These are phyloP conservation scores for Boloria euphrosyne DNA, from an alignment of 2,888 invertebrate species.

Conservation along the genomic window DNA sequence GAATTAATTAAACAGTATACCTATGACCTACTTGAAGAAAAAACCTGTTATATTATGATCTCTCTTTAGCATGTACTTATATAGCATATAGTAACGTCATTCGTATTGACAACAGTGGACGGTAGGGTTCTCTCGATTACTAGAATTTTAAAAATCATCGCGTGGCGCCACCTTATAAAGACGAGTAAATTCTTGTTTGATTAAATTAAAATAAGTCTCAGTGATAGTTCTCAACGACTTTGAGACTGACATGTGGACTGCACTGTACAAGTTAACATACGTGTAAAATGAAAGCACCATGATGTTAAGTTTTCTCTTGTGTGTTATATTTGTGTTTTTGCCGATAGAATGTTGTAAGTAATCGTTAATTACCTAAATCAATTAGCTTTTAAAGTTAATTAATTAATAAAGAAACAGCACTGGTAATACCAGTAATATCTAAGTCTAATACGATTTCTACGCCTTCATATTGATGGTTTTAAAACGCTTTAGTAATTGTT, in stretches of 20 bases:
- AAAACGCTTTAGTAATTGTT: slow-evolving; percentile 17
- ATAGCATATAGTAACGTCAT: slow-evolving; percentile 11
- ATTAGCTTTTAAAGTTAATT: slow-evolving; percentile 15
- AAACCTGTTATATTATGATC: slow-evolving; percentile 5
- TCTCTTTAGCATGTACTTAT: slow-evolving; percentile 18
- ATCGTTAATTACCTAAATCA: not conserved
- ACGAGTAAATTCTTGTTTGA: not conserved
- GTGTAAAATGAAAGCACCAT: slow-evolving; percentile 39
- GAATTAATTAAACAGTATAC: slow-evolving; percentile 7
- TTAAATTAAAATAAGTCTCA: not conserved
- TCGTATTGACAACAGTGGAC: slow-evolving; percentile 15
- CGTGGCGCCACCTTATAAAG: slow-evolving; percentile 26
- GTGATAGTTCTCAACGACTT: not conserved
- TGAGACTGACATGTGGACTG: not conserved
- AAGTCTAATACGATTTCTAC: slow-evolving; percentile 16
- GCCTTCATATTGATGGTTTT: slow-evolving; percentile 17
- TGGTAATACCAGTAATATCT: slow-evolving; percentile 7
- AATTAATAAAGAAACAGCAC: slow-evolving; percentile 13
- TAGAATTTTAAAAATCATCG: slow-evolving; percentile 7
- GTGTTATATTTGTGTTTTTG: slow-evolving; percentile 36
- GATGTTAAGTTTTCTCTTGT: slow-evolving; percentile 43
- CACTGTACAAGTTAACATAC: slow-evolving; percentile 28
- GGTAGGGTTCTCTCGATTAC: slow-evolving; percentile 1
- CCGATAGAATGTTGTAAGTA: slow-evolving; percentile 41
- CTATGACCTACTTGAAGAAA: not conserved